These are phyloP conservation scores for Corticium candelabrum DNA, from an alignment of 37 sponge, comb jelly and placozoan genomes.

Conservation along the genomic window DNA sequence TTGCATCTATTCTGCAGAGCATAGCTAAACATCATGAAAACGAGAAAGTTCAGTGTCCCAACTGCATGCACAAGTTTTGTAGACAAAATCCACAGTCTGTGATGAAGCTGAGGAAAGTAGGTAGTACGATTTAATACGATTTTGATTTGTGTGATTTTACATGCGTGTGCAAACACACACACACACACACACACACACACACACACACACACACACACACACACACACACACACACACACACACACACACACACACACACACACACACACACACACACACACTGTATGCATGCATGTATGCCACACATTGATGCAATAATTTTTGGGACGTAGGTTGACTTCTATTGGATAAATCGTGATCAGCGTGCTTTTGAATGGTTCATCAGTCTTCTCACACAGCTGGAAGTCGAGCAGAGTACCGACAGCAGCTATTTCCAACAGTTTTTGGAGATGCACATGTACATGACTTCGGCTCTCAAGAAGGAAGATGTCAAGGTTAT, in stretches of 20 bases:
- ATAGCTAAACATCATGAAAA: constrained; percentile 48
- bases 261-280: no score
- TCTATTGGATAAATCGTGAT: constrained; percentile 83
- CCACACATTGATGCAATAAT: background rate
- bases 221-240: no score
- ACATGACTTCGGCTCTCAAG: constrained; percentile 78
- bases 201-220: no score
- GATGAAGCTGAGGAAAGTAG: constrained; percentile 68
- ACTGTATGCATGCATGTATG: no score
- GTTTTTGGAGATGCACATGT: constrained; percentile 87
- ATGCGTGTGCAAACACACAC: no score
- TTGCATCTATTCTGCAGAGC: constrained; percentile 77
- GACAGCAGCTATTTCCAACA: constrained; percentile 45
- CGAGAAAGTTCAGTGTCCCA: constrained; percentile 63
- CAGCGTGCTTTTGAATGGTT: constrained; percentile 85
- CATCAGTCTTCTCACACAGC: constrained; percentile 58
- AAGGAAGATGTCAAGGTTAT: constrained; percentile 89
- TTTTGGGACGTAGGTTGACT: constrained; percentile 87
- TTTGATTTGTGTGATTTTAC: no score
- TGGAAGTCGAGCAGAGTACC: constrained; percentile 72
- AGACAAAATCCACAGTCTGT: constrained; percentile 42
- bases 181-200: no score
- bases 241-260: no score
- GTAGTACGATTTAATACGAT: no score
- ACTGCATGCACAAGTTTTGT: constrained; percentile 69